Conservation (phyloP, 2,113 vertebrate species). For the Puffinus mauretanicus region DNA sequence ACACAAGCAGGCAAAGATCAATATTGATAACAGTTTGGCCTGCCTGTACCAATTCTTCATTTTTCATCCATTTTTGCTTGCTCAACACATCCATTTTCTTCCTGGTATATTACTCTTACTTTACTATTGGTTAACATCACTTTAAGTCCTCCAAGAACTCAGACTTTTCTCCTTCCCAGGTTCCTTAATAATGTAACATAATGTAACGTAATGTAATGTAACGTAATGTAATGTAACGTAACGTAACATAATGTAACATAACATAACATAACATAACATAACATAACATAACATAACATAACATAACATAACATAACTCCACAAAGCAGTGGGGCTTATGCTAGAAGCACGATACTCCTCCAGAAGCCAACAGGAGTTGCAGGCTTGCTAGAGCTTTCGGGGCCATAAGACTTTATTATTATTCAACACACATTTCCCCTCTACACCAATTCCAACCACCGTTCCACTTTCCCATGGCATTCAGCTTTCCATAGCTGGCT, state of each 20-base stretch:
- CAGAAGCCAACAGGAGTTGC: neutral
- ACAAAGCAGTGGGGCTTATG: rapidly evolving
- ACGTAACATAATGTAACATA: neutral
- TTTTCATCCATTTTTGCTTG: neutral
- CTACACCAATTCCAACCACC: rapidly evolving
- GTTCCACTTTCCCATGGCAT: neutral
- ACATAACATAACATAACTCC: neutral
- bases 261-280: neutral
- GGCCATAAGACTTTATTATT: neutral
- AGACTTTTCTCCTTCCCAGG: neutral
- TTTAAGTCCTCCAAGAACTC: neutral
- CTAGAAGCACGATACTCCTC: neutral
- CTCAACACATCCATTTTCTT: neutral
- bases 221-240: no score
- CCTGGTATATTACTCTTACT: neutral
- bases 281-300: neutral
- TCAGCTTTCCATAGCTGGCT: neutral
- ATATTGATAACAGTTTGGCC: neutral
- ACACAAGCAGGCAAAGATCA: neutral
- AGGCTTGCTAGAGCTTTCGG: neutral
- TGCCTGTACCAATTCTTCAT: neutral
- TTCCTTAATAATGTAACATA: neutral
- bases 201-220: no score
- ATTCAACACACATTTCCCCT: neutral
- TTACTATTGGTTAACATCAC: neutral